Evolutionary conservation across 1,140 invertebrate species (phyloP).

Genomic region (Calliphora vicina): DNA sequence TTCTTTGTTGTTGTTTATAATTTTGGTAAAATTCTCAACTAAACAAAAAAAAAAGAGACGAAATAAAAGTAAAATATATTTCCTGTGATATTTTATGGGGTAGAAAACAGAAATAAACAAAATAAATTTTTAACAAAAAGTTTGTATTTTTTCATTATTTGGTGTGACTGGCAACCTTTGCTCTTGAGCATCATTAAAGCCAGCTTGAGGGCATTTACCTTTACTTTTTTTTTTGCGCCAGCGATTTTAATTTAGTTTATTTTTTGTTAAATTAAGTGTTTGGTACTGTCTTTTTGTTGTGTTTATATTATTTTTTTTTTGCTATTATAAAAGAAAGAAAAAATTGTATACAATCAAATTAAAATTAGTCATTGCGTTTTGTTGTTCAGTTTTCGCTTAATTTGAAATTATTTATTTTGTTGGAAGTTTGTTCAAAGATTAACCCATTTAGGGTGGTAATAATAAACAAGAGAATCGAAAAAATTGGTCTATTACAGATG

Average conservation of each 20-base stretch:
- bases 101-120: background rate
- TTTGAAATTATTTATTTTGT: background rate
- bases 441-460: no score
- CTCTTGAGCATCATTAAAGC: constrained; percentile 7
- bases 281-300: background rate
- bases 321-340: background rate
- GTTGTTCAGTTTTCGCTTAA: background rate
- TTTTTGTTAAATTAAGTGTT: background rate
- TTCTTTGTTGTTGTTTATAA: background rate
- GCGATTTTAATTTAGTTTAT: background rate
- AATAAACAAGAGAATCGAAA: no score
- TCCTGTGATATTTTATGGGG: background rate
- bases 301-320: background rate
- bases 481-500: no score
- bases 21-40: background rate
- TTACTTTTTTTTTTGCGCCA: background rate
- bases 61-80: constrained; percentile 1
- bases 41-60: background rate
- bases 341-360: background rate
- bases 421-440: no score
- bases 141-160: background rate
- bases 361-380: background rate
- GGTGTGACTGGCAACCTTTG: background rate
- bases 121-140: background rate
- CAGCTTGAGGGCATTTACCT: constrained; percentile 7